A percentile compares a stretch with the other conserved stretches of the same genome.
Evolutionary conservation across 2,888 invertebrate species (phyloP).

Genomic region (Mallateleia sp.): DNA sequence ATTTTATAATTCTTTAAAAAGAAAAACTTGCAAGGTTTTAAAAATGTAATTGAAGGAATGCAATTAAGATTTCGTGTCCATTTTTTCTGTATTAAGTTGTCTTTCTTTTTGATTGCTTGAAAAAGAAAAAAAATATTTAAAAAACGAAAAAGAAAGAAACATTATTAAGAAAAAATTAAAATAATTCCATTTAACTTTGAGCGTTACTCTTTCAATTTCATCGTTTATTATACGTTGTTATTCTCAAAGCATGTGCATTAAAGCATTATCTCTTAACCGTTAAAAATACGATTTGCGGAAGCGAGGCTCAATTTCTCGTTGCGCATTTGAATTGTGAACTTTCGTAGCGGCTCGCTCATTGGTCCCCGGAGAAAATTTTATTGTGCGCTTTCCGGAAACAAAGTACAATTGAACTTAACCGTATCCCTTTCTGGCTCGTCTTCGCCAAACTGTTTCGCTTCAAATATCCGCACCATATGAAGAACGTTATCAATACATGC

Average conservation of each 20-base stretch:
- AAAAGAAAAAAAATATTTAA: too few species aligned
- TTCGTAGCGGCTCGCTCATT: conserved; percentile 5
- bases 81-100: too few species aligned
- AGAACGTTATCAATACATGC: conserved; percentile 43
- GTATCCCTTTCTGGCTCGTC: conserved; percentile 9
- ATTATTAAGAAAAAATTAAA: too few species aligned
- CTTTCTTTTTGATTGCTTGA: too few species aligned
- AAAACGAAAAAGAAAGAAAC: too few species aligned
- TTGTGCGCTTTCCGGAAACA: conserved; percentile 51
- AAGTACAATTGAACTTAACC: conserved; percentile 41
- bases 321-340: conserved; percentile 5
- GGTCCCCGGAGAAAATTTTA: conserved; percentile 42
- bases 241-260: not conserved
- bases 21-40: too few species aligned
- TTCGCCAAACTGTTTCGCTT: conserved; percentile 30
- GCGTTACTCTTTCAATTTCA: too few species aligned
- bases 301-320: conserved; percentile 9
- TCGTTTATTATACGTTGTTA: not conserved
- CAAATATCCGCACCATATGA: conserved; percentile 56
- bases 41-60: too few species aligned
- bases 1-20: too few species aligned
- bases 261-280: not conserved
- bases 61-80: too few species aligned
- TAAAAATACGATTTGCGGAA: conserved; percentile 27
- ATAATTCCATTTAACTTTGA: too few species aligned